Base-by-base conservation (phyloP, 1,140 invertebrate species). In the Copidosoma floridanum region DNA sequence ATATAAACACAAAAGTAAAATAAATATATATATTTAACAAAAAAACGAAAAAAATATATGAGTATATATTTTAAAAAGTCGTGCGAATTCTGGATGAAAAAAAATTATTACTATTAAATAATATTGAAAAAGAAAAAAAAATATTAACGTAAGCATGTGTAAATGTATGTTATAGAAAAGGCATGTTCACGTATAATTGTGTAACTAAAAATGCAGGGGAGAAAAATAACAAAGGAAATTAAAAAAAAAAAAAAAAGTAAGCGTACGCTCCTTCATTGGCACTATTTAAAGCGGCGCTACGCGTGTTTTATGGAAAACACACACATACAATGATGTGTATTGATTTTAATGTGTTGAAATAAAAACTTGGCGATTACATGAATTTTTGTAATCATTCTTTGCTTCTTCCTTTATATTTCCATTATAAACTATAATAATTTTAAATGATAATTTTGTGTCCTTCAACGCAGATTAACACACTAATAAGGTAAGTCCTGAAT, bases 301-400 rank as follows among this genome's bases (percentile, higher is more conserved):
- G 18, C 23, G 18, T 43, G 18, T 43, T 43, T 21, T 20, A 21
- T 43, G 41, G 11, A 43, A 43, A 10, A 37, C 21, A 35, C 35
- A 35, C 18, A 58, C 16, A 50, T 26, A 38, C 40, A 44, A 26
- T 44, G 16, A 55, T 57, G 55, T 57, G 46, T 29, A 47, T 57
- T 57, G 32, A 57, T 57, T 57, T 57, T n/a, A 32, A 57, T 57
- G 44, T 57, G 21, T 57, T 57, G 40, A 44, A 57, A 57, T 57
- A 50, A 57, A 57, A 57, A 57, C 46, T 57, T 57, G 21, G 38
- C 47, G 43, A 57, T 14, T 35, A 46, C 18, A 16, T 38, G 40
- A 44, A 21, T 44, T 44, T 18, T 3, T 18, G 3, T 18, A 6
- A 1, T 5, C 14, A 10, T 23, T 44, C 24, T 44, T 20, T 44